Base-by-base conservation (phyloP, 2,888 invertebrate genomes). In the Drosophila meridionalis region DNA sequence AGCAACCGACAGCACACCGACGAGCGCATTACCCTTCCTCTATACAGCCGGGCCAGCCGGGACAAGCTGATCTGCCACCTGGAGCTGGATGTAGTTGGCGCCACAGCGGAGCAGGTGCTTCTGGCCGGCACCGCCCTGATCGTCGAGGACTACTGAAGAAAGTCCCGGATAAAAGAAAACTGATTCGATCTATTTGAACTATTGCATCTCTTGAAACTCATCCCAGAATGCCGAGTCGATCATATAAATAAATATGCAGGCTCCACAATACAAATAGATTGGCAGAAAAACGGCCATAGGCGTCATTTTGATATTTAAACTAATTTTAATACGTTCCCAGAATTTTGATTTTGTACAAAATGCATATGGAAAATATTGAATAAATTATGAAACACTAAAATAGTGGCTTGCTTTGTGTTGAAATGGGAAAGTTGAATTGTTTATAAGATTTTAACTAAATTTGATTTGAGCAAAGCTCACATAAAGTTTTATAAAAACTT, bases 91-190 rank as follows among this genome's bases (percentile, higher is more conserved):
- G 84, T 90, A 0, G 5, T 52, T n/a, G 65, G 78, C 6, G 88
- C 87, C 60, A 78, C 79, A 0, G 20, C 78, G 0, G 91, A 93
- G 28, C 84, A 90, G 6, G 80, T 93, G 26, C 75, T 92, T 6
- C 48, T 93, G 7, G 92, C 93, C 4, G 93, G 93, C 34, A 91
- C 92, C 3, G 93, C 93, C 0, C 74, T 93, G 3, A 90, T 93
- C 69, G 89, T 93, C 8, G 84, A 90, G 11, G 92, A 92, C 78
- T 91, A 45, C 8, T 47, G 4, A 28, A 14, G 3, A 6, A 2
- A 26, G 26, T 28, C 2, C 12, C 12, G 28, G 14, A 14, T 0
- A 14, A 43, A 20, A 47, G 12, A 47, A 28, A 12, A 5, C 20
- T 6, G 0, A 14, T 28, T 28, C 28, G 28, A 7, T 47, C 4